Evolutionary conservation across 2,888 invertebrate genomes (phyloP).

Genomic region (Odontocerum albicorne): DNA sequence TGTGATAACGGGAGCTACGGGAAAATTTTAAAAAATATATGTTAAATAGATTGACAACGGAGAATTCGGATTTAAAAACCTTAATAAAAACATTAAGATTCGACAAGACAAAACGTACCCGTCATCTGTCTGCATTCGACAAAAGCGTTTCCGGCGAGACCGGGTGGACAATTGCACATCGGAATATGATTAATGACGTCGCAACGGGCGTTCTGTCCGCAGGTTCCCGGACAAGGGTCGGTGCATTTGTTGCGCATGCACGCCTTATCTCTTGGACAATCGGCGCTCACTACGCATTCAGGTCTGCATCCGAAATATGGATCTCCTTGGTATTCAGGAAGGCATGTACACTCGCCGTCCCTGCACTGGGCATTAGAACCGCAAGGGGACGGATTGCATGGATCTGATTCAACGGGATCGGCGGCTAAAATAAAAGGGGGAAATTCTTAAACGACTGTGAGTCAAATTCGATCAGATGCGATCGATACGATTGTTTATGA

Average conservation of each 20-base stretch:
- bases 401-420: constrained; percentile 44
- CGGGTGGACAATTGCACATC: constrained; percentile 69
- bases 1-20: constrained; percentile 50
- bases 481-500: no score
- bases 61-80: neutral
- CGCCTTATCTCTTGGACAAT: constrained; percentile 65
- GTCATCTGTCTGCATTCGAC: constrained; percentile 59
- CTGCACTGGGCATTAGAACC: constrained; percentile 63
- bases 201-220: constrained; percentile 70
- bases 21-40: no score
- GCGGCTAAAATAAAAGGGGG: constrained; percentile 38
- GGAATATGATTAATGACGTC: constrained; percentile 73
- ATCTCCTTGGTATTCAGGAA: constrained; percentile 65
- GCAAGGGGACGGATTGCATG: constrained; percentile 68
- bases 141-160: constrained; percentile 70
- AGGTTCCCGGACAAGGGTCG: constrained; percentile 71
- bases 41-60: no score
- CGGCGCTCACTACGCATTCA: constrained; percentile 68
- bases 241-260: constrained; percentile 69
- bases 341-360: constrained; percentile 62
- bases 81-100: neutral
- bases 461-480: no score
- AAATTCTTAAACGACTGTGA: no score
- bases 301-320: constrained; percentile 70
- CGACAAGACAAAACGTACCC: constrained; percentile 12